phyloP scores from a whole-genome alignment of 2,797 vertebrate genomes.

The Centropyge bicolor region DNA sequence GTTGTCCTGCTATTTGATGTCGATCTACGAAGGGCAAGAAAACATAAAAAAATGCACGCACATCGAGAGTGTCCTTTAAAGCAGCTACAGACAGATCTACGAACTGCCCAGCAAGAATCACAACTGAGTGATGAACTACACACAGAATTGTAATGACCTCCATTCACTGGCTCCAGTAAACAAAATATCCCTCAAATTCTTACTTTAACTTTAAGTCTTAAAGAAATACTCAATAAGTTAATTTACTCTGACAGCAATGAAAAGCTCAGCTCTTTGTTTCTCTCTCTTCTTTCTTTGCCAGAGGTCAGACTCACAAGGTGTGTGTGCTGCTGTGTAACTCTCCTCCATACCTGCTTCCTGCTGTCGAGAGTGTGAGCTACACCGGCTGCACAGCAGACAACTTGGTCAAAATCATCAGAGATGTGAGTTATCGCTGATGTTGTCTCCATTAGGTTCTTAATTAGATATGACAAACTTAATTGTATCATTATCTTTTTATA shows the following conservation, averaged over 20 bases:
- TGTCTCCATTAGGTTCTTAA: neutral
- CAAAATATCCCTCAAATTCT: neutral
- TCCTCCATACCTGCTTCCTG: conserved; percentile 92
- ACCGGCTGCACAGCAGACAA: conserved; percentile 92
- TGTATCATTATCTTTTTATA: neutral
- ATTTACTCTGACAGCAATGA: neutral
- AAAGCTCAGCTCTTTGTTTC: neutral
- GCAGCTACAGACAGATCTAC: neutral
- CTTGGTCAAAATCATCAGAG: conserved; percentile 93
- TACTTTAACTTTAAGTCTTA: neutral
- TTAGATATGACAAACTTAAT: neutral
- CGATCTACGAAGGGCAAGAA: neutral
- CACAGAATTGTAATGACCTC: neutral
- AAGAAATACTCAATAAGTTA: neutral
- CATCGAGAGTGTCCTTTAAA: neutral
- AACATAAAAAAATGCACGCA: neutral
- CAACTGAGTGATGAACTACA: neutral
- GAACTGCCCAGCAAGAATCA: neutral
- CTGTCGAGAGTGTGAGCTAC: conserved; percentile 94
- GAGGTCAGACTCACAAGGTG: conserved; percentile 93
- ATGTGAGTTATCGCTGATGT: conserved; percentile 81
- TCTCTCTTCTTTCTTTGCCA: conserved; percentile 61
- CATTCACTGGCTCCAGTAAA: neutral
- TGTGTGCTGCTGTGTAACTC: conserved; percentile 95
- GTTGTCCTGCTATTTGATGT: neutral